phyloP scores from a whole-genome alignment of 2,888 invertebrate species.

The Augochlorella aurata region DNA sequence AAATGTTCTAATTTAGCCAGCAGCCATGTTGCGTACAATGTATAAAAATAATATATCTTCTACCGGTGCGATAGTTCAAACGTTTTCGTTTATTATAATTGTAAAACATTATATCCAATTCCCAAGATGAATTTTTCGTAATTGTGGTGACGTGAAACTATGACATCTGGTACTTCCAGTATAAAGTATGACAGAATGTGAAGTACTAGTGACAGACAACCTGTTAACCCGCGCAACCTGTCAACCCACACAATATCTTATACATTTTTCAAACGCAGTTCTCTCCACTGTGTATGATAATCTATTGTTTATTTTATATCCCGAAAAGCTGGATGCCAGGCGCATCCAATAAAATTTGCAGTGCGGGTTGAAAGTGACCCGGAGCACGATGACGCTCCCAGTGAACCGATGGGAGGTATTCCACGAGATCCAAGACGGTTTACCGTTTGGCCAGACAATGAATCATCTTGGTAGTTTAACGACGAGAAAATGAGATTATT shows the following conservation, averaged over 20 bases:
- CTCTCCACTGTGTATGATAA: neutral
- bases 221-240: neutral
- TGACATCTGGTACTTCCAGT: too few relatives aligned
- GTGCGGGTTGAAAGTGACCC: neutral
- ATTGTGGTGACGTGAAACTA: too few relatives aligned
- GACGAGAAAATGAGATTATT: slow-evolving; percentile 9
- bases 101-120: too few relatives aligned
- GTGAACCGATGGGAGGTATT: neutral
- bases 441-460: slow-evolving; percentile 1
- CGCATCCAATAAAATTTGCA: neutral
- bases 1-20: neutral
- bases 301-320: neutral
- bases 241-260: neutral
- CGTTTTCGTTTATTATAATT: too few relatives aligned
- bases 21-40: neutral
- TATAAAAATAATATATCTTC: neutral
- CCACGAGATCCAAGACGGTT: neutral
- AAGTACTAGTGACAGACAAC: neutral
- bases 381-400: neutral
- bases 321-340: neutral
- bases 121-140: too few relatives aligned
- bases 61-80: too few relatives aligned
- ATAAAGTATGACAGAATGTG: too few relatives aligned
- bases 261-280: neutral
- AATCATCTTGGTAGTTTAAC: slow-evolving; percentile 5